These are phyloP conservation scores for Axis porcinus DNA, from an alignment of 2,113 vertebrate genomes.

Conservation along the genomic window DNA sequence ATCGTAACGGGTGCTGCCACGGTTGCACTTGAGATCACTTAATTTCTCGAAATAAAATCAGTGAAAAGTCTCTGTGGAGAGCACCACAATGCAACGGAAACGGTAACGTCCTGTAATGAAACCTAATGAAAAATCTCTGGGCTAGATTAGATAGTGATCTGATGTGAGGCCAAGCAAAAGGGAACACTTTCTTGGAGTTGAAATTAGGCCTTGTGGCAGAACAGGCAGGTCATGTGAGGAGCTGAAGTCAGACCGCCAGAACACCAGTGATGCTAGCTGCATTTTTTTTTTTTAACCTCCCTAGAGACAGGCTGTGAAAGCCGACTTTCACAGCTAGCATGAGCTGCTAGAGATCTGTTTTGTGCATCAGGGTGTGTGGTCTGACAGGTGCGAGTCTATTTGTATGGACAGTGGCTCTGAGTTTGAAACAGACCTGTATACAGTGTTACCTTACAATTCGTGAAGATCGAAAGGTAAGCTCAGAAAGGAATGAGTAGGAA, in stretches of 20 bases:
- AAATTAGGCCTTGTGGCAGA: constrained; percentile 61
- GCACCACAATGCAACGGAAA: constrained; percentile 27
- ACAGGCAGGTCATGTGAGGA: background rate
- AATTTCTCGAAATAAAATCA: constrained; percentile 68
- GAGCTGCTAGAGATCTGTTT: background rate
- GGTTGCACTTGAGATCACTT: constrained; percentile 67
- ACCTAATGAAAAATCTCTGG: constrained; percentile 77
- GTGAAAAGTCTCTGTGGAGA: constrained; percentile 63
- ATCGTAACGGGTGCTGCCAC: background rate
- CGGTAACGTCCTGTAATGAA: constrained; percentile 74
- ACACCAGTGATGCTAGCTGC: background rate
- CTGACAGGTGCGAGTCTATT: background rate
- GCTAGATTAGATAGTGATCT: constrained; percentile 66
- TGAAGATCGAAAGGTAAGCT: background rate
- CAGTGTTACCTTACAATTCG: background rate
- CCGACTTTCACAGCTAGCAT: accelerated
- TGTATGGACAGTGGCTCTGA: background rate
- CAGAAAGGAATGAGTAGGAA: background rate
- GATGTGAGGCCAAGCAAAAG: constrained; percentile 74
- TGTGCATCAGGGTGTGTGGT: background rate
- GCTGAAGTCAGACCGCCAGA: background rate
- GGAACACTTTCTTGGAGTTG: constrained; percentile 69
- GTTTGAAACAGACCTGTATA: background rate
- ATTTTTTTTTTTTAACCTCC: background rate
- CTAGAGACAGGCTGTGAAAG: constrained; percentile 4